These are phyloP conservation scores for Eremobia ochroleuca DNA, from an alignment of 2,888 invertebrate species.

Conservation along the genomic window DNA sequence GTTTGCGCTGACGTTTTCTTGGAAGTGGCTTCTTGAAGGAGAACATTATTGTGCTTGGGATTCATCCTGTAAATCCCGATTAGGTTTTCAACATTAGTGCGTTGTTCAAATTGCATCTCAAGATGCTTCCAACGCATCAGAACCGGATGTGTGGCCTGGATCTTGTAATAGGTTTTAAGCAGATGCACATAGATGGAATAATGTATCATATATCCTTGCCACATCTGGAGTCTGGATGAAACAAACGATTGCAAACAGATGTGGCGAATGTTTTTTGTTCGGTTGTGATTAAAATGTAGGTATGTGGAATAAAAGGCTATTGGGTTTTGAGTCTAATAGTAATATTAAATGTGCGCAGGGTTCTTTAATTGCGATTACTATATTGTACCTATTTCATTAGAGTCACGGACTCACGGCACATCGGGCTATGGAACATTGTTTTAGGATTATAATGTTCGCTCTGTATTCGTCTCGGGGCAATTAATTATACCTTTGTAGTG, in stretches of 20 bases:
- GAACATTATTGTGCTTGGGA: background rate
- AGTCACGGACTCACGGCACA: conserved; percentile 38
- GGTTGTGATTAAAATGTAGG: conserved; percentile 24
- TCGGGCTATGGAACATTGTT: conserved; percentile 49
- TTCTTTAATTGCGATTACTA: conserved; percentile 22
- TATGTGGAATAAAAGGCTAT: background rate
- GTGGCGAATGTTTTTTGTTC: conserved; percentile 22
- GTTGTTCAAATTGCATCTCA: background rate
- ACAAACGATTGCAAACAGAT: conserved; percentile 50
- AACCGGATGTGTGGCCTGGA: background rate
- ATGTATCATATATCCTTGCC: conserved; percentile 30
- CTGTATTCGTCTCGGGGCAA: conserved; percentile 43
- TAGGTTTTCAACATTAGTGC: background rate
- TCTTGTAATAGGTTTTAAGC: background rate
- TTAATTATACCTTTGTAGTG: conserved; percentile 48
- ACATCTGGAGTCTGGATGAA: conserved; percentile 49
- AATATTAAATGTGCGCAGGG: background rate
- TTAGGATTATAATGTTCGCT: conserved; percentile 41
- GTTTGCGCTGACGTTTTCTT: conserved; percentile 15
- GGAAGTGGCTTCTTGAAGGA: conserved; percentile 20
- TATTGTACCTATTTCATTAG: conserved; percentile 29
- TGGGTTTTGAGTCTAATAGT: background rate
- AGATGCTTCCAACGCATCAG: background rate
- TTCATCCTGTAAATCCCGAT: background rate
- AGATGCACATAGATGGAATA: conserved; percentile 5